Base-by-base conservation (phyloP, 2,888 invertebrate genomes). In the Pelosia muscerda region DNA sequence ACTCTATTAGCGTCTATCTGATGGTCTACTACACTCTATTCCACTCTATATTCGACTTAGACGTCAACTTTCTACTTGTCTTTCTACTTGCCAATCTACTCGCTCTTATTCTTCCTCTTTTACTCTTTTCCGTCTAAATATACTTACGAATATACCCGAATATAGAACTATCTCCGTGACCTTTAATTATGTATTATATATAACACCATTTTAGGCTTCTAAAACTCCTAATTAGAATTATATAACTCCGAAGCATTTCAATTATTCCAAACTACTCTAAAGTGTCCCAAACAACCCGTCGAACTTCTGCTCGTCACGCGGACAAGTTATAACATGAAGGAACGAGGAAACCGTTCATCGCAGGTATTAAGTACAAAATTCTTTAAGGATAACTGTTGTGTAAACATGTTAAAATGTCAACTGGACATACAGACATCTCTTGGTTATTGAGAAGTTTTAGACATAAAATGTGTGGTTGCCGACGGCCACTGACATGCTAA, bases 381-480 rank as follows among this genome's bases (percentile, higher is more conserved):
- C 23, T 34, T 23, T 59, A 25, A 59, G 59, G 59, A 59, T 59
- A 59, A 59, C 38, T 19, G 23, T 38, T 38, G 9, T 23, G 23
- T 59, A 59, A 59, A 59, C 15, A 38, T 38, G 25, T 19, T 23
- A 59, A 49, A n/a, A 49, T 49, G n/a, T n/a, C 49, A n/a, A 15
- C 19, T 49, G 19, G 49, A 8, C n/a, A n/a, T n/a, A n/a, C n/a
- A 19, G 1, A 42, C 6, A 38, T 2, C 4, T 5, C 19, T 19
- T 42, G 5, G 9, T 8, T n/a, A 49, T 19, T 49, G n/a, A 49
- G 2, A n/a, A 49, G n/a, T 49, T 49, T n/a, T 8, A n/a, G 49
- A 1, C 49, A 49, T 49, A 19, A n/a, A 49, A 49, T 49, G 9
- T 19, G 19, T n/a, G 15, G 9, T 49, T 49, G n/a, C n/a, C n/a